phyloP scores from a whole-genome alignment of 2,888 invertebrate species.

The Antheraea yamamai region DNA sequence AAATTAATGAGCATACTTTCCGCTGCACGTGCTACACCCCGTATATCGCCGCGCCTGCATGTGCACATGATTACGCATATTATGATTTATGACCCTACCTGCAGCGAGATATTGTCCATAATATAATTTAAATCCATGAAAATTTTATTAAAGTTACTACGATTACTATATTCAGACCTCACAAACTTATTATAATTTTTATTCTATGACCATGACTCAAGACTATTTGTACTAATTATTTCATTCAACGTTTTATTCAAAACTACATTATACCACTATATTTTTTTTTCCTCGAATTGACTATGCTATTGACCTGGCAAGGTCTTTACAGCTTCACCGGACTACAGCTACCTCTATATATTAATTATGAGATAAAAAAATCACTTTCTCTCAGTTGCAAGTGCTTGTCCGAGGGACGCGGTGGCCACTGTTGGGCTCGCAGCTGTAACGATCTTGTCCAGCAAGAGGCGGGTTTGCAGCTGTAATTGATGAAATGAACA shows the following conservation, averaged over 20 bases:
- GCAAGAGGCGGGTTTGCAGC: constrained; percentile 63
- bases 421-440: constrained; percentile 70
- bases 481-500: constrained; percentile 38
- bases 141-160: not conserved
- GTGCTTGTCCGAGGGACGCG: constrained; percentile 69
- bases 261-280: not conserved
- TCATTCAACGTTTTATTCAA: not conserved
- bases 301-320: too few species aligned
- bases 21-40: too few species aligned
- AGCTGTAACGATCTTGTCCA: constrained; percentile 70
- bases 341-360: too few species aligned
- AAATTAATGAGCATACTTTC: too few species aligned
- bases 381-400: constrained; percentile 74
- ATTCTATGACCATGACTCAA: not conserved
- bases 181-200: not conserved
- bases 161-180: not conserved
- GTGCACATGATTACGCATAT: too few species aligned
- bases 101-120: not conserved
- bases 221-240: not conserved
- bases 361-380: constrained; percentile 22
- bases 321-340: too few species aligned
- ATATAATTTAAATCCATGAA: too few species aligned
- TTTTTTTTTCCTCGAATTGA: too few species aligned
- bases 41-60: too few species aligned
- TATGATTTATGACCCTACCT: too few species aligned